Base-by-base conservation (phyloP, 2,797 vertebrate species). In the Mormyrus proboscirostris region DNA sequence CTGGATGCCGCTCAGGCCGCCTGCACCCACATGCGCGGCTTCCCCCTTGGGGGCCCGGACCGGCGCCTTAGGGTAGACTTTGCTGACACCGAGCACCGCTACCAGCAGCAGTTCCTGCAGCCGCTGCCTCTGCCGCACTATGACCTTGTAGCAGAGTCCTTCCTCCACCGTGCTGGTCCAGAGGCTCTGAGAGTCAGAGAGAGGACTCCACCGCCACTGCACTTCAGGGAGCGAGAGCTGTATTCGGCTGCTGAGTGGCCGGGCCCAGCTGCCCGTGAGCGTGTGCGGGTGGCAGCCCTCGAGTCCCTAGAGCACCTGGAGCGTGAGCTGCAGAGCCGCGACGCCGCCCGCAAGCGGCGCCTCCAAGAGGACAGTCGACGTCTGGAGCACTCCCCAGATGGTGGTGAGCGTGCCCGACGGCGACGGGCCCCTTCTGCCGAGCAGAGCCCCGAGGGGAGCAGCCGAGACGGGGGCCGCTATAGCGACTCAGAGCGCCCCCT, bases 11-110 rank as follows among this genome's bases (percentile, higher is more conserved):
- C 99, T 1, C 98, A 99, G 92, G 99, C 98, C 0, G 98, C 98
- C 0, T 99, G 98, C 94, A 97, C 97, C 79, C 97, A 99, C 89
- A 99, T 99, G 99, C 96, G 99, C 65, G 99, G 99, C 0, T 99
- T 99, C 92, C 98, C 98, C 0, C 93, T 99, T 86, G 98, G 98
- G 1, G 99, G 99, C 3, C 98, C 97, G 0, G 98, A 99, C 87
- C 96, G 98, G 62, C 96, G 98, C 88, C 97, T 99, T 0, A 92
- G 99, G 38, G 98, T 99, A 8, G 99, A 99, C 95, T 99, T 99
- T 90, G 99, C 99, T 0, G 99, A 99, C 93, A 97, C 97, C 0
- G 98, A 99, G 90, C 97, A 99, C 88, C 97, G 98, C 76, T 99
- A 99, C 94, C 98, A 98, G 93, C 98, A 99, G 94, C 97, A 97